Evolutionary conservation across 2,888 invertebrate genomes (phyloP).

Genomic region (Eupithecia tripunctaria): DNA sequence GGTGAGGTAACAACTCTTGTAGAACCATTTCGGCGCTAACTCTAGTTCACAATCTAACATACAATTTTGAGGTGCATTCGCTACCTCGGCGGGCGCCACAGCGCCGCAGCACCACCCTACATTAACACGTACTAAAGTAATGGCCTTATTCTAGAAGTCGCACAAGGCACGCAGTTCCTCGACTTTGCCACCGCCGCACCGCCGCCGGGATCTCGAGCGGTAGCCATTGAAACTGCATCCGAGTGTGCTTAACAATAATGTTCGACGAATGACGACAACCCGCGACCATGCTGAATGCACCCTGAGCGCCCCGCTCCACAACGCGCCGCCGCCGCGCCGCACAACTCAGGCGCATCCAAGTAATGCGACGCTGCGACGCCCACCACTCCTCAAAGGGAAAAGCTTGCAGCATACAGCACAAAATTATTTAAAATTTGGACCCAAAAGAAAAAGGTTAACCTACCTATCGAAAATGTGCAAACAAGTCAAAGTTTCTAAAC

Average conservation of each 20-base stretch:
- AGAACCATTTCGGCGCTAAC: conserved; percentile 74
- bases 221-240: not conserved
- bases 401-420: conserved; percentile 38
- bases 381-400: conserved; percentile 26
- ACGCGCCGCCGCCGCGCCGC: conserved; percentile 49
- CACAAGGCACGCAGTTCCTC: not conserved
- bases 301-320: conserved; percentile 55
- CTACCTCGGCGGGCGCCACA: conserved; percentile 46
- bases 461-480: conserved; percentile 31
- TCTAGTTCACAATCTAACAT: conserved; percentile 75
- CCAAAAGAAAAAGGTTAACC: conserved; percentile 46
- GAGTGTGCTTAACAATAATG: conserved; percentile 13
- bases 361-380: conserved; percentile 11
- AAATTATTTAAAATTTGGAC: conserved; percentile 51
- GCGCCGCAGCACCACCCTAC: conserved; percentile 3
- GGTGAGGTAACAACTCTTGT: conserved; percentile 82
- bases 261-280: conserved; percentile 17
- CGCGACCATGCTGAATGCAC: conserved; percentile 54
- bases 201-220: not conserved
- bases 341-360: conserved; percentile 50
- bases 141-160: conserved; percentile 19
- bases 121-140: conserved; percentile 6
- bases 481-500: conserved; percentile 5
- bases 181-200: not conserved
- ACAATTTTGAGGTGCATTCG: conserved; percentile 70